phyloP scores from a whole-genome alignment of 2,888 invertebrate genomes.

The Iphiclides podalirius region DNA sequence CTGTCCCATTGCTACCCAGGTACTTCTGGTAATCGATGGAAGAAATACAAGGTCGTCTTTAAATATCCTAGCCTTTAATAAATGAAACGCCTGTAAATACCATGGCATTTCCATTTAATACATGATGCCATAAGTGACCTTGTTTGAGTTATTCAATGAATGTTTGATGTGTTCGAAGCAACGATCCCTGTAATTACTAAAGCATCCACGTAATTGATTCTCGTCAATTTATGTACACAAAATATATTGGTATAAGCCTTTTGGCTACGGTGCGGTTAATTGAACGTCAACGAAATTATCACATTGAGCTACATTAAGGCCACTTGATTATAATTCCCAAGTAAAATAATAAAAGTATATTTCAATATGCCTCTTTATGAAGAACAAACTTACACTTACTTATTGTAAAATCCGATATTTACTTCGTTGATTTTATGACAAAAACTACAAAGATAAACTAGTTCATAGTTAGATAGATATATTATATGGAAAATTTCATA shows the following conservation, averaged over 20 bases:
- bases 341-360: too few relatives aligned
- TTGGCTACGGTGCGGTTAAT: slow-evolving; percentile 19
- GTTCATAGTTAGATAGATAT: too few relatives aligned
- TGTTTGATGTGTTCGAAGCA: slow-evolving; percentile 16
- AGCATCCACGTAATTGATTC: slow-evolving; percentile 16
- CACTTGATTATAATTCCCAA: slow-evolving; percentile 4
- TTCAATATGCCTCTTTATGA: not conserved
- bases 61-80: slow-evolving; percentile 13
- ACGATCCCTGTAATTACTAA: slow-evolving; percentile 17
- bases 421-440: too few relatives aligned
- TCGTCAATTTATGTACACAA: slow-evolving; percentile 19
- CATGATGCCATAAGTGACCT: slow-evolving; percentile 6
- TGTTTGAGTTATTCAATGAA: slow-evolving; percentile 18
- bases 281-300: slow-evolving; percentile 22
- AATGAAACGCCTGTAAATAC: slow-evolving; percentile 12
- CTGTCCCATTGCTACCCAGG: too few relatives aligned
- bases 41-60: slow-evolving; percentile 8
- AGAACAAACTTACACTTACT: too few relatives aligned
- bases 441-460: too few relatives aligned
- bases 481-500: too few relatives aligned
- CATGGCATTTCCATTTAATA: slow-evolving; percentile 16
- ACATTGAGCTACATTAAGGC: slow-evolving; percentile 11
- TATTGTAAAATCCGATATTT: too few relatives aligned
- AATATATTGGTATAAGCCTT: slow-evolving; percentile 16
- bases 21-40: too few relatives aligned